phyloP scores from a whole-genome alignment of 2,888 invertebrate genomes.

The Eupithecia subumbrata region DNA sequence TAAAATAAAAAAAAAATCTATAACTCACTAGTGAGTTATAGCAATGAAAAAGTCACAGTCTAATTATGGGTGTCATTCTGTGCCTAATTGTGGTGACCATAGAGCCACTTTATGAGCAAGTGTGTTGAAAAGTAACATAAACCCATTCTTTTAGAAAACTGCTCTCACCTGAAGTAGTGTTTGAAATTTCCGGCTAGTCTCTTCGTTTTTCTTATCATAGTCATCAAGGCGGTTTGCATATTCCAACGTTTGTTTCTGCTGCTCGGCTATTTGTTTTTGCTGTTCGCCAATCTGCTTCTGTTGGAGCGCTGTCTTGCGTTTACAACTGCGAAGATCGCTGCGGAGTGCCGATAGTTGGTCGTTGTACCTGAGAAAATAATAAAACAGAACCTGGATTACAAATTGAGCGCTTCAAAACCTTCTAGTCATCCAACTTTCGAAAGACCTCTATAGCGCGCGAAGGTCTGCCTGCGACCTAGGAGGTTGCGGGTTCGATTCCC shows the following conservation, averaged over 20 bases:
- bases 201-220: conserved; percentile 95
- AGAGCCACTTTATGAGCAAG: no score
- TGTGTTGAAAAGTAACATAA: background rate
- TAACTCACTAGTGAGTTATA: no score
- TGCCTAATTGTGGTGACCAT: no score
- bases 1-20: no score
- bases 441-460: no score
- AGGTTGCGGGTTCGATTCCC: no score
- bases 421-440: no score
- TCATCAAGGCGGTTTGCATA: conserved; percentile 94
- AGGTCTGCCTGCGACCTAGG: no score
- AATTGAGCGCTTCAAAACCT: no score
- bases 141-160: background rate
- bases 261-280: conserved; percentile 88
- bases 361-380: conserved; percentile 85
- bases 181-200: conserved; percentile 94
- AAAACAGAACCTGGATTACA: background rate
- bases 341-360: conserved; percentile 91
- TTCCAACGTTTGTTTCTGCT: conserved; percentile 90
- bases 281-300: conserved; percentile 93
- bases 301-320: conserved; percentile 92
- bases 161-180: conserved; percentile 88
- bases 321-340: conserved; percentile 91
- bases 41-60: no score
- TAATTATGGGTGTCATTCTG: no score